These are phyloP conservation scores for Lamproptera curius DNA, from an alignment of 2,888 invertebrate species.

Conservation along the genomic window DNA sequence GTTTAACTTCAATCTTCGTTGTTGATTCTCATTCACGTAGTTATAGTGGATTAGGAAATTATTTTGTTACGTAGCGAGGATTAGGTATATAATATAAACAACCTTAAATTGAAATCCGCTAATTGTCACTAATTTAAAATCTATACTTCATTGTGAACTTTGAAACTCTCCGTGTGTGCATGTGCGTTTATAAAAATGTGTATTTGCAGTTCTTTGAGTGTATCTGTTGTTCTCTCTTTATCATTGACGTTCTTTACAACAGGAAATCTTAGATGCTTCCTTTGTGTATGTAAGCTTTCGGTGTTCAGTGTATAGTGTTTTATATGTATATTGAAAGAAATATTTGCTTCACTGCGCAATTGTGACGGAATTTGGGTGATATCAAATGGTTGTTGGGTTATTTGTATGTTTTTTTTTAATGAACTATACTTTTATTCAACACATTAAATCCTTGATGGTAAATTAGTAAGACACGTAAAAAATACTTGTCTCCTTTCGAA, in stretches of 20 bases:
- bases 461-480: not conserved
- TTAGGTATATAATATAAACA: conserved; percentile 40
- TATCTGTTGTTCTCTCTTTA: conserved; percentile 68
- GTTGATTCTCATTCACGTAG: conserved; percentile 67
- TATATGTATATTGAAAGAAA: conserved; percentile 37
- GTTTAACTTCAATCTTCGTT: conserved; percentile 60
- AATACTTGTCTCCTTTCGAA: not conserved
- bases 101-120: conserved; percentile 39
- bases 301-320: conserved; percentile 62
- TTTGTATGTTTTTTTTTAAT: conserved; percentile 22
- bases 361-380: conserved; percentile 74
- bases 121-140: conserved; percentile 71
- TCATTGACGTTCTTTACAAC: conserved; percentile 39
- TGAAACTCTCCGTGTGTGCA: conserved; percentile 11
- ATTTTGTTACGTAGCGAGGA: conserved; percentile 68
- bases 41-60: conserved; percentile 59
- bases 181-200: conserved; percentile 43
- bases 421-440: not conserved
- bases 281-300: conserved; percentile 62
- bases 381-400: conserved; percentile 57
- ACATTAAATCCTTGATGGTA: too few relatives aligned
- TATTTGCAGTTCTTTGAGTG: conserved; percentile 51
- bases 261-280: conserved; percentile 44
- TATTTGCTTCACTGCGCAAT: conserved; percentile 57
- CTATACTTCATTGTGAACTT: conserved; percentile 29